Evolutionary conservation across 2,113 vertebrate genomes (phyloP).

Genomic region (Pseudonaja textilis): DNA sequence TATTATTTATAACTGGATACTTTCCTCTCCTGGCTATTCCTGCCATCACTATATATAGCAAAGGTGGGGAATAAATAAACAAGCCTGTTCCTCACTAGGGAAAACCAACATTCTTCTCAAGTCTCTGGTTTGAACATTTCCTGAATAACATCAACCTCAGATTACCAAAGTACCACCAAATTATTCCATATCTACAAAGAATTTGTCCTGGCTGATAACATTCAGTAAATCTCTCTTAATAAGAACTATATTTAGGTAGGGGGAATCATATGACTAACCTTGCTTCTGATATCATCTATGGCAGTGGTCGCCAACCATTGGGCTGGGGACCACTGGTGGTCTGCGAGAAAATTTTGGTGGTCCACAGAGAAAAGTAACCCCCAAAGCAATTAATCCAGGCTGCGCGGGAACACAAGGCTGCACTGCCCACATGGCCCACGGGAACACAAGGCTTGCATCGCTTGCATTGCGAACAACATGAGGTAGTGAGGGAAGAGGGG

Average conservation of each 20-base stretch:
- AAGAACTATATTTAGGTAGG: slow-evolving; percentile 53
- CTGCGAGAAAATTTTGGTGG: no score
- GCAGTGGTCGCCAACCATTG: no score
- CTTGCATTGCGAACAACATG: no score
- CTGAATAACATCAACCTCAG: slow-evolving; percentile 18
- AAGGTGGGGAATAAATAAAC: background rate
- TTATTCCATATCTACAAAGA: background rate
- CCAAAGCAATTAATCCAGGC: no score
- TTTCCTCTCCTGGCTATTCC: background rate
- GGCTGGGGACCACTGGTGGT: no score
- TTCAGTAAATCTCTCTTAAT: slow-evolving; percentile 38
- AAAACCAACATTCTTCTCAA: slow-evolving; percentile 15
- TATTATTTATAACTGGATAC: background rate
- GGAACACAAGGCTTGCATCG: no score
- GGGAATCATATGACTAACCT: slow-evolving; percentile 41
- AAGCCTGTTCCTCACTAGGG: background rate
- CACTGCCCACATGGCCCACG: no score
- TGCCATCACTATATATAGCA: background rate
- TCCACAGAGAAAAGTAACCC: no score
- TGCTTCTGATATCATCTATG: slow-evolving; percentile 19
- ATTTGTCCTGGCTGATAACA: slow-evolving; percentile 31
- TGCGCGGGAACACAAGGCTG: no score
- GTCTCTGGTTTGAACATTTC: background rate
- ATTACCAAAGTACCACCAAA: background rate
- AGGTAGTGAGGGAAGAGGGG: no score